Evolutionary conservation across 2,888 invertebrate species (phyloP).

Genomic region (Maniola hyperantus): DNA sequence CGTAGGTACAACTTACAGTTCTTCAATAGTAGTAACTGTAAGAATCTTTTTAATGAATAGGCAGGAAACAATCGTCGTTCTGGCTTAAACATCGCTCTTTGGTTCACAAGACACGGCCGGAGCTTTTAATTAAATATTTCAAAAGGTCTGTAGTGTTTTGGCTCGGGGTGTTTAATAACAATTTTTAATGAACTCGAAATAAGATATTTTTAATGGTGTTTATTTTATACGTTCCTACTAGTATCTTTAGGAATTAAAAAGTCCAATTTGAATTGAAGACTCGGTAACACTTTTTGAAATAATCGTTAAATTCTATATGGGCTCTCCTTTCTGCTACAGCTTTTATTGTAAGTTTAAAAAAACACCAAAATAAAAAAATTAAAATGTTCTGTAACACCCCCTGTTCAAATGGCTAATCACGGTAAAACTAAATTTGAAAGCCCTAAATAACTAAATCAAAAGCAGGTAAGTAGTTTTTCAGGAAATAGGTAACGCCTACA

Average conservation of each 20-base stretch:
- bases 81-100: conserved; percentile 42
- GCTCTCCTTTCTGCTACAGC: neutral
- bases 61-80: conserved; percentile 40
- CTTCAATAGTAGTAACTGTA: neutral
- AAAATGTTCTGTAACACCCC: no score
- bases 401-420: no score
- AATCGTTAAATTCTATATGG: neutral
- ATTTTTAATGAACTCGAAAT: conserved; percentile 42
- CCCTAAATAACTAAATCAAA: no score
- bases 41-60: conserved; percentile 43
- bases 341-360: neutral
- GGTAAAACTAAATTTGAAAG: no score
- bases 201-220: conserved; percentile 33
- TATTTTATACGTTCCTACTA: conserved; percentile 16
- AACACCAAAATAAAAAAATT: no score
- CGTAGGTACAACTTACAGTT: neutral
- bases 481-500: no score
- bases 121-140: conserved; percentile 45
- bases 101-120: conserved; percentile 43
- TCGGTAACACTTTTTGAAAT: neutral
- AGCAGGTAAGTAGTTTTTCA: no score
- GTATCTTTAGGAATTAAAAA: conserved; percentile 1
- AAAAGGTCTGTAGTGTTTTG: conserved; percentile 35
- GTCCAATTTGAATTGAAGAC: conserved; percentile 3
- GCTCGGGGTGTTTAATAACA: conserved; percentile 38